A percentile compares a stretch with the other conserved stretches of the same genome.
These are phyloP conservation scores for Podotricha telesiphe DNA, from an alignment of 2,888 invertebrate species.

Conservation along the genomic window DNA sequence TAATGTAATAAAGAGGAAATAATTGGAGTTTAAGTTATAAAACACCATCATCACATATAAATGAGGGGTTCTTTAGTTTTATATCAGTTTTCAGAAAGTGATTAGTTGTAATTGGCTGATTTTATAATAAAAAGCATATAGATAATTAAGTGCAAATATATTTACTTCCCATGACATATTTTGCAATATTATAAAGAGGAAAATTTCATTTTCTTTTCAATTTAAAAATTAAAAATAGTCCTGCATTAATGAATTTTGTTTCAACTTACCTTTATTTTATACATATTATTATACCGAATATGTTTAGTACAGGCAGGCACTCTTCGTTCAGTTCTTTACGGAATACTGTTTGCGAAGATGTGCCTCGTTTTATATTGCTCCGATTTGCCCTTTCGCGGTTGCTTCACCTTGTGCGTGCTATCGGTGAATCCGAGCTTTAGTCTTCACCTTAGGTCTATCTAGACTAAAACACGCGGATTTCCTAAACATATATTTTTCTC, in stretches of 20 bases:
- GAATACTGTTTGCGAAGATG: conserved; percentile 77
- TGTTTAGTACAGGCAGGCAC: conserved; percentile 57
- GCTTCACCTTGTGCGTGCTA: conserved; percentile 79
- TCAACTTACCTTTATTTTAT: conserved; percentile 66
- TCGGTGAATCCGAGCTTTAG: conserved; percentile 60
- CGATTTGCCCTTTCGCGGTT: conserved; percentile 81
- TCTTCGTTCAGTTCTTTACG: conserved; percentile 65
- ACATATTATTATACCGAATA: conserved; percentile 52
- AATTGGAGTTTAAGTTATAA: neutral
- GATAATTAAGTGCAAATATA: neutral
- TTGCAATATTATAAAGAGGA: neutral
- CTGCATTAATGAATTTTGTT: conserved; percentile 22
- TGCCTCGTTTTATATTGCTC: conserved; percentile 80
- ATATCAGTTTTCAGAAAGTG: neutral
- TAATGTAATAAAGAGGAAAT: neutral
- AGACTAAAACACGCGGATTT: conserved; percentile 41
- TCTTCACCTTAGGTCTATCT: conserved; percentile 57
- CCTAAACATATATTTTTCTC: conserved; percentile 14
- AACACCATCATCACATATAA: neutral
- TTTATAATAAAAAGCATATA: neutral
- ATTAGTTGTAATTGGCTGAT: neutral
- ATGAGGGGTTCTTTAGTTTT: neutral
- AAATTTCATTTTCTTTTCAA: neutral
- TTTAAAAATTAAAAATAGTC: neutral
- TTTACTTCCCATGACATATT: neutral